A percentile compares a stretch with the other conserved stretches of the same genome.
Evolutionary conservation across 2,888 invertebrate genomes (phyloP).

Genomic region (Mesorhabditis sp.): DNA sequence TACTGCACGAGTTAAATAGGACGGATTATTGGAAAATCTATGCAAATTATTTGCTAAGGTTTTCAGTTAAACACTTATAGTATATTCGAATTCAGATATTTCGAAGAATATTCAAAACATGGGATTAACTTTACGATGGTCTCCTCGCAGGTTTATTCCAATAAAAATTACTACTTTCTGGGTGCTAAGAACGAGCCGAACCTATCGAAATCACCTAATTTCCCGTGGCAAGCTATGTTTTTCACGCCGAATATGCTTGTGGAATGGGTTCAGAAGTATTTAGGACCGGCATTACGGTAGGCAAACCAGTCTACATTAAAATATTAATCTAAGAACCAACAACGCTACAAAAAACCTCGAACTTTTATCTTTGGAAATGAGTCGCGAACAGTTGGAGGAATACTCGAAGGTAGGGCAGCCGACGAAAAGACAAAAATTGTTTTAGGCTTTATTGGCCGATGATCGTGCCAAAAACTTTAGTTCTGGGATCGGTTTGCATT

Average conservation of each 20-base stretch:
- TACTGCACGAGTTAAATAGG: neutral
- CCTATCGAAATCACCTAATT: neutral
- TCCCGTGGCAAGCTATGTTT: conserved; percentile 5
- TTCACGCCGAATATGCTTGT: neutral
- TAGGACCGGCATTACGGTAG: neutral
- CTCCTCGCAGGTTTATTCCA: neutral
- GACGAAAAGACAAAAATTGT: neutral
- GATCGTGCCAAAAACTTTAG: neutral
- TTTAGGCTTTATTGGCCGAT: neutral
- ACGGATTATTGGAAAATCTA: neutral
- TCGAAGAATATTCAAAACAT: conserved; percentile 2
- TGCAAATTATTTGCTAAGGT: neutral
- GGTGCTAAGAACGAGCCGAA: neutral
- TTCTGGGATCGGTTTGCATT: neutral
- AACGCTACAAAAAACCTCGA: neutral
- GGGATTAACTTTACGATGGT: neutral
- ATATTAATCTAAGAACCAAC: neutral
- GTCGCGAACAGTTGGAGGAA: neutral
- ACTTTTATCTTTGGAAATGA: neutral
- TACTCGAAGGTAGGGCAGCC: neutral
- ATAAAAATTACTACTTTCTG: neutral
- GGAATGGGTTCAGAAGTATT: neutral
- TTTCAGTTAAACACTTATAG: neutral
- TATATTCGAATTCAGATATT: neutral
- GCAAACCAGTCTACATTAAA: neutral